phyloP scores from a whole-genome alignment of 2,797 vertebrate species.

The Phoxinus dragarum region DNA sequence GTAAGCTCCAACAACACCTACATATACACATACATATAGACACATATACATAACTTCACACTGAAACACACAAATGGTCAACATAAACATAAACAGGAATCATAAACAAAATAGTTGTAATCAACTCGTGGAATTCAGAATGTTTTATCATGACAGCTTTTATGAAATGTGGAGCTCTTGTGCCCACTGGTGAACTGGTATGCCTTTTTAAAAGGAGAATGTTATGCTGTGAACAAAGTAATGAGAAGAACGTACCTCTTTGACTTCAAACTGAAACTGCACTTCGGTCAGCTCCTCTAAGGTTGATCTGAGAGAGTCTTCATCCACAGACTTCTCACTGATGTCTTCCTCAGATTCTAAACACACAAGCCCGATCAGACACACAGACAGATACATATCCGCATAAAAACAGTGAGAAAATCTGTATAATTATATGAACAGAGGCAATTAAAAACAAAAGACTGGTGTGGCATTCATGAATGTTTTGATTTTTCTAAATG shows the following conservation, averaged over 20 bases:
- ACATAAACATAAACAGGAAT: constrained; percentile 31
- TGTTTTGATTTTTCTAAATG: neutral
- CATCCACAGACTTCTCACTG: constrained; percentile 77
- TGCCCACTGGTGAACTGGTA: neutral
- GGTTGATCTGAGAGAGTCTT: constrained; percentile 65
- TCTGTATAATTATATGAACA: neutral
- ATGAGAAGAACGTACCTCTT: constrained; percentile 75
- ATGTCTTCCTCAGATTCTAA: constrained; percentile 90
- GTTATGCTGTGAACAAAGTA: neutral
- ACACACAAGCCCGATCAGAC: constrained; percentile 10
- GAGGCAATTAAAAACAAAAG: neutral
- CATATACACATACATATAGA: constrained; percentile 36
- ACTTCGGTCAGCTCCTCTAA: constrained; percentile 87
- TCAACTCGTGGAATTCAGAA: neutral
- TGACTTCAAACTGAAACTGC: constrained; percentile 91
- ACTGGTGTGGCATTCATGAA: neutral
- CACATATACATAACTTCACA: constrained; percentile 41
- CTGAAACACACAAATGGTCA: constrained; percentile 11
- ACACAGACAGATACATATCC: neutral
- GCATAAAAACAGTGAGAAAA: neutral
- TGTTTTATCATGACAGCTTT: neutral
- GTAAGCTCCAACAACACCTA: constrained; percentile 92
- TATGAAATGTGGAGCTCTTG: neutral
- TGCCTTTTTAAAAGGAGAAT: neutral
- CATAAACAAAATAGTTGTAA: constrained; percentile 6